A percentile compares a stretch with the other conserved stretches of the same genome.
phyloP scores from a whole-genome alignment of 2,888 invertebrate species.

The Stenotaenia linearis region DNA sequence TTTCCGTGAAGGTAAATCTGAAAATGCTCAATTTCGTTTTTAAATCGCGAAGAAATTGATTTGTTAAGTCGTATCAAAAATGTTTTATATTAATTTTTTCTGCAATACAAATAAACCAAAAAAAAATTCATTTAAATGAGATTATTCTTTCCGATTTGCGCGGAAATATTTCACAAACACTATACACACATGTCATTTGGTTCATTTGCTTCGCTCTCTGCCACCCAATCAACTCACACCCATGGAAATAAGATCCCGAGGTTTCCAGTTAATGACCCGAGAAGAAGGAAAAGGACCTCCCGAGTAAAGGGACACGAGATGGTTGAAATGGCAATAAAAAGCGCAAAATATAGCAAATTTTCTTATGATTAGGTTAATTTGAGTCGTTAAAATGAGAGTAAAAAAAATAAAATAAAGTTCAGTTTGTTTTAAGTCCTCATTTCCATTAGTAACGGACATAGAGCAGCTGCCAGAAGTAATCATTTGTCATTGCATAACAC shows the following conservation, averaged over 20 bases:
- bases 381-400: neutral
- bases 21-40: neutral
- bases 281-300: neutral
- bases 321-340: neutral
- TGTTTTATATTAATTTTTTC: neutral
- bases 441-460: neutral
- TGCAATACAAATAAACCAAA: neutral
- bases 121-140: neutral
- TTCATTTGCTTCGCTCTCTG: neutral
- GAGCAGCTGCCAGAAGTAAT: neutral
- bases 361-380: neutral
- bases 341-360: neutral
- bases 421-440: too few relatives aligned
- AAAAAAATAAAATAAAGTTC: neutral
- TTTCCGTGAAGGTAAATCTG: neutral
- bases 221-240: neutral
- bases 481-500: neutral
- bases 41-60: neutral
- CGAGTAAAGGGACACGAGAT: neutral
- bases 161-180: neutral
- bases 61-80: neutral
- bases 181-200: neutral
- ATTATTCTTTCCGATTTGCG: neutral
- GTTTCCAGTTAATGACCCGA: neutral
- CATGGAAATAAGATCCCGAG: neutral